Conservation (phyloP, 2,888 invertebrate species). For the Odontocolon sp. region DNA sequence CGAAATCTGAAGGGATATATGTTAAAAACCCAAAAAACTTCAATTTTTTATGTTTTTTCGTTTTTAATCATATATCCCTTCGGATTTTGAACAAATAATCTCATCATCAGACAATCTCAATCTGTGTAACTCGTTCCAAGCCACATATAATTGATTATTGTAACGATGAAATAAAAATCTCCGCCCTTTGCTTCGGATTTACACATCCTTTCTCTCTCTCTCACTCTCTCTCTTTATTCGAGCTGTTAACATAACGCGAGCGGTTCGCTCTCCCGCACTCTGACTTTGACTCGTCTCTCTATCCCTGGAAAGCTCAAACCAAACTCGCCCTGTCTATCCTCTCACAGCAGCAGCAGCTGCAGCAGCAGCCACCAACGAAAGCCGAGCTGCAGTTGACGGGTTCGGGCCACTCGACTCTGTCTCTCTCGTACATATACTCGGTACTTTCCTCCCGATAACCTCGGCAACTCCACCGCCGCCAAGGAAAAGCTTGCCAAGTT, state of each 20-base stretch:
- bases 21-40: too few relatives aligned
- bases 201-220: conserved; percentile 67
- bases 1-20: too few relatives aligned
- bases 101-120: too few relatives aligned
- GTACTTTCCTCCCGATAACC: conserved; percentile 2
- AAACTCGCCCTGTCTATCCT: conserved; percentile 48
- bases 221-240: too few relatives aligned
- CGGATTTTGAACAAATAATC: too few relatives aligned
- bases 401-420: conserved; percentile 60
- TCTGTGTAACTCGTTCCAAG: too few relatives aligned
- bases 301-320: conserved; percentile 46
- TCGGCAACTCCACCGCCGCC: background rate
- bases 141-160: too few relatives aligned
- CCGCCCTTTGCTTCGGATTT: conserved; percentile 57
- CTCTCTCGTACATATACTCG: conserved; percentile 24
- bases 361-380: too few relatives aligned
- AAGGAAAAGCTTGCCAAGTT: conserved; percentile 66
- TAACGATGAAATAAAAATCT: too few relatives aligned
- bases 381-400: conserved; percentile 69
- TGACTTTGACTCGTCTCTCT: conserved; percentile 42
- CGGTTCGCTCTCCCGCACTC: conserved; percentile 39
- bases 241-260: conserved; percentile 64
- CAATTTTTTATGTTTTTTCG: too few relatives aligned
- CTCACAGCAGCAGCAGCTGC: too few relatives aligned
- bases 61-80: too few relatives aligned